phyloP scores from a whole-genome alignment of 2,888 invertebrate species.

The Blastobasis adustella region DNA sequence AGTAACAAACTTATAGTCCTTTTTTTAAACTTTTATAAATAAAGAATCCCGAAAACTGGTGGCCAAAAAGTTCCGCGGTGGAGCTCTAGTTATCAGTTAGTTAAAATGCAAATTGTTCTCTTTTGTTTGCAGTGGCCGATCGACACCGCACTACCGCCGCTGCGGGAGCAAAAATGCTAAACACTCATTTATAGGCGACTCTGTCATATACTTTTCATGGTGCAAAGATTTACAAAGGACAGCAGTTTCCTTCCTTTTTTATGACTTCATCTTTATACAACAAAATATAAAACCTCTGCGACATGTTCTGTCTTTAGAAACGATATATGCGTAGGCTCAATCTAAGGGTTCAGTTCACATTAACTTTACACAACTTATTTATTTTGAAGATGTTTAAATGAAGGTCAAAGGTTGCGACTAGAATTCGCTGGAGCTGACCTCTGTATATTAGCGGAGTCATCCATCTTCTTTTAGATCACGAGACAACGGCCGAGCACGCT shows the following conservation, averaged over 20 bases:
- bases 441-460: background rate
- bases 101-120: slow-evolving; percentile 68
- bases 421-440: background rate
- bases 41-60: too few relatives aligned
- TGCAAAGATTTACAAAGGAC: slow-evolving; percentile 23
- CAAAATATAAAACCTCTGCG: too few relatives aligned
- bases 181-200: slow-evolving; percentile 54
- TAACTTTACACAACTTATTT: too few relatives aligned
- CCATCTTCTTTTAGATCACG: slow-evolving; percentile 1
- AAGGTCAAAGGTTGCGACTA: too few relatives aligned
- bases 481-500: slow-evolving; percentile 3
- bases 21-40: too few relatives aligned
- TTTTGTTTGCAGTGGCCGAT: slow-evolving; percentile 56
- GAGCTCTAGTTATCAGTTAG: slow-evolving; percentile 60
- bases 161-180: slow-evolving; percentile 48
- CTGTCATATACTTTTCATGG: slow-evolving; percentile 32
- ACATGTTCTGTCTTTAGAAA: too few relatives aligned
- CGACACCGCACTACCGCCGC: slow-evolving; percentile 32
- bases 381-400: too few relatives aligned
- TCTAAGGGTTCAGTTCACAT: too few relatives aligned
- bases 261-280: slow-evolving; percentile 7
- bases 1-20: too few relatives aligned
- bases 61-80: slow-evolving; percentile 30
- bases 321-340: too few relatives aligned
- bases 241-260: slow-evolving; percentile 13